Percentiles rank a stretch among this genome's conserved stretches.
Evolutionary conservation across 2,888 invertebrate genomes (phyloP).

Genomic region (Eupsilia transversa): DNA sequence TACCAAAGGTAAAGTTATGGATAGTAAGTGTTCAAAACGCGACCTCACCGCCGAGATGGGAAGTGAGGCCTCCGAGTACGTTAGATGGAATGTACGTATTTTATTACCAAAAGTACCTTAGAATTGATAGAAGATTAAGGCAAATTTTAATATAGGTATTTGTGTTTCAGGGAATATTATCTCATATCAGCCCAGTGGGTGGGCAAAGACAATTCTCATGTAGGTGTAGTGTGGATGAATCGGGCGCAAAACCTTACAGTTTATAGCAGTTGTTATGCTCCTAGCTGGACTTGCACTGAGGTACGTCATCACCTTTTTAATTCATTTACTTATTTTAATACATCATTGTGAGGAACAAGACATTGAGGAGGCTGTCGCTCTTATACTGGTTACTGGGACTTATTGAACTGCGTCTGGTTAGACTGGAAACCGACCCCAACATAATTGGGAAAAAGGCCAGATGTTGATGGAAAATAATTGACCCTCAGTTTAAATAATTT

Average conservation of each 20-base stretch:
- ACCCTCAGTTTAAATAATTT: not conserved
- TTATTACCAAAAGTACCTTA: not conserved
- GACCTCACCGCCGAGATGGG: constrained; percentile 91
- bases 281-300: constrained; percentile 96
- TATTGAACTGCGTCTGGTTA: not conserved
- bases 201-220: constrained; percentile 93
- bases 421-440: not conserved
- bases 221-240: constrained; percentile 98
- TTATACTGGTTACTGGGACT: not conserved
- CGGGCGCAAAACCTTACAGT: constrained; percentile 97
- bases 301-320: constrained; percentile 82
- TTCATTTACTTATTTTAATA: not conserved
- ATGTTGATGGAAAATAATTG: not conserved
- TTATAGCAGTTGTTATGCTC: constrained; percentile 95
- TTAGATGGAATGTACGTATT: constrained; percentile 95
- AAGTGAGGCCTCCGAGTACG: constrained; percentile 93
- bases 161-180: constrained; percentile 95
- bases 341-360: not conserved
- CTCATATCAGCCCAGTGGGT: constrained; percentile 98
- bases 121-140: not conserved
- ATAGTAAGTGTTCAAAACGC: constrained; percentile 94
- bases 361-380: not conserved
- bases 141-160: constrained; percentile 9
- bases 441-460: not conserved
- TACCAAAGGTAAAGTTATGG: constrained; percentile 96